Evolutionary conservation across 1,140 invertebrate genomes (phyloP).

Genomic region (Dendrolimus kikuchii): DNA sequence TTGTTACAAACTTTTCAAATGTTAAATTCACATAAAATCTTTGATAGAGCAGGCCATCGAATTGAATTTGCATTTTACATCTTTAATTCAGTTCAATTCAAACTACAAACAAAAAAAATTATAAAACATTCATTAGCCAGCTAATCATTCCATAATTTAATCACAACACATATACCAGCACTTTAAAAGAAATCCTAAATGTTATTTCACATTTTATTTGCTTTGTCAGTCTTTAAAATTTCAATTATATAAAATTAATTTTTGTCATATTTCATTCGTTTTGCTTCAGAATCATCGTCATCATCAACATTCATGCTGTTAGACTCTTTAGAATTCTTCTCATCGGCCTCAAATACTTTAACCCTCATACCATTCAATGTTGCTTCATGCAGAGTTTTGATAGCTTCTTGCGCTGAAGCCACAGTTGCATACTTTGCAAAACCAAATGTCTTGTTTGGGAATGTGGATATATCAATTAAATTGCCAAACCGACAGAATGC

Average conservation of each 20-base stretch:
- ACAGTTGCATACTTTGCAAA: slow-evolving; percentile 91
- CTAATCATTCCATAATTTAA: too few relatives aligned
- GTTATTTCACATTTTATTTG: too few relatives aligned
- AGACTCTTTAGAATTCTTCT: slow-evolving; percentile 55
- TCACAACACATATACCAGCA: too few relatives aligned
- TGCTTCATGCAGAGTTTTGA: slow-evolving; percentile 83
- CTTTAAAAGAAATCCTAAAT: too few relatives aligned
- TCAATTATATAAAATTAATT: slow-evolving; percentile 2
- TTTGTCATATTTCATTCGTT: slow-evolving; percentile 34
- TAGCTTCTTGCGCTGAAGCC: slow-evolving; percentile 85
- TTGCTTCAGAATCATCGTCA: slow-evolving; percentile 28
- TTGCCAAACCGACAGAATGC: slow-evolving; percentile 94
- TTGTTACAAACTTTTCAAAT: too few relatives aligned
- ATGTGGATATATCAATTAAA: slow-evolving; percentile 91
- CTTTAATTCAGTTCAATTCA: too few relatives aligned
- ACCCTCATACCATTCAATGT: slow-evolving; percentile 86
- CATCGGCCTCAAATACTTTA: slow-evolving; percentile 93
- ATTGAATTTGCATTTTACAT: too few relatives aligned
- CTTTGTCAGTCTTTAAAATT: too few relatives aligned
- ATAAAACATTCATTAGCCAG: too few relatives aligned
- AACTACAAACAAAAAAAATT: too few relatives aligned
- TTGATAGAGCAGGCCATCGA: too few relatives aligned
- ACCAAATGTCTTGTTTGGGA: slow-evolving; percentile 91
- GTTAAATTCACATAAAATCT: too few relatives aligned
- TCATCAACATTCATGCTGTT: slow-evolving; percentile 23